Evolutionary conservation across 2,888 invertebrate genomes (phyloP), one percentile per base, ranked within the genome.

Genomic region (Sialis lutaria): DNA sequence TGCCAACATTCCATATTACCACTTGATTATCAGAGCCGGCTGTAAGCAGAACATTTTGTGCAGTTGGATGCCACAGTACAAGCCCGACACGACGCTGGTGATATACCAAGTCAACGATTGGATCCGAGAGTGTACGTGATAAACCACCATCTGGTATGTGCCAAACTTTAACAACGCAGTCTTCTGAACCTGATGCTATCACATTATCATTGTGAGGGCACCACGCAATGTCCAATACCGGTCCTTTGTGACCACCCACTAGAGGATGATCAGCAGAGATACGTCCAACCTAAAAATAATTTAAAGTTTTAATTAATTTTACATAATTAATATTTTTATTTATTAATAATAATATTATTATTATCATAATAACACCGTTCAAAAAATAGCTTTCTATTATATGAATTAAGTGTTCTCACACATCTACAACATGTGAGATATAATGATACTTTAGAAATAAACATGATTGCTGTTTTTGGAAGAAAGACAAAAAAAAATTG

Each of bases 141-240:
- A 93, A 75, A 6, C 93, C 93, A 9, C 83, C 79, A 59, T 92
- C 91, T 0, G 93, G 93, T 60, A 95, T 88, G 68, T 92, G 90
- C 95, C 95, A 95, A 48, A 95, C 79, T 74, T 93, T 93, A 44
- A 95, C 93, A 7, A 93, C 90, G 62, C 91, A 90, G 68, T 97
- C 97, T 64, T 96, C 96, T 0, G 95, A 95, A 46, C 91, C 91
- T 46, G 93, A 92, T 44, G 97, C 97, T 58, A 97, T 95, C 52
- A 96, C 87, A 65, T 95, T 91, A 69, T 97, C 96, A 63, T 96
- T 92, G 69, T 96, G 96, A 1, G 96, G 96, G 66, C 92, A 95
- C 93, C 95, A 97, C 43, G 95, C 86, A 57, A 97, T 89, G 69
- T 97, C 96, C 52, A 95, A 68, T 34, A 97, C 92, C 1, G 93